phyloP scores from a whole-genome alignment of 2,113 vertebrate species.

The Mastomys coucha region DNA sequence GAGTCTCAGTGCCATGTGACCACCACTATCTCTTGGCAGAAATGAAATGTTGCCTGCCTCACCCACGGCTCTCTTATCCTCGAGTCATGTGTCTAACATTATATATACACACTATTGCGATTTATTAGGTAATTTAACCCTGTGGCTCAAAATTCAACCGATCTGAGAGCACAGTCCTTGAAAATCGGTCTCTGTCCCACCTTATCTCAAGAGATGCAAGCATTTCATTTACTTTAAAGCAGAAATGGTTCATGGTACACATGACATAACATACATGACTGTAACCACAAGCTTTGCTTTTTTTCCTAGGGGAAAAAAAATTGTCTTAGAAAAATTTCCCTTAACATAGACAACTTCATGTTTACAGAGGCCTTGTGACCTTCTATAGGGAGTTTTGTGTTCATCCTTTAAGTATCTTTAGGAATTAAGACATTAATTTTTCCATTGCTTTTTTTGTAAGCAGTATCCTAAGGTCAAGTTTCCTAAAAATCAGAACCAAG shows the following conservation, averaged over 20 bases:
- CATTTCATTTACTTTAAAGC: background rate
- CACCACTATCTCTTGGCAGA: background rate
- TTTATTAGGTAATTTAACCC: too few relatives aligned
- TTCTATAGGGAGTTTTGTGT: background rate
- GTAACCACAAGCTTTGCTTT: background rate
- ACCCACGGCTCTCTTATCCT: background rate
- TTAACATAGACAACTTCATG: background rate
- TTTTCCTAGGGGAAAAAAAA: background rate
- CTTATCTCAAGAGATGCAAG: background rate
- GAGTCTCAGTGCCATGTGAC: background rate
- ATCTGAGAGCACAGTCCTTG: background rate
- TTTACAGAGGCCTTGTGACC: background rate
- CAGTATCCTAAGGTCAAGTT: background rate
- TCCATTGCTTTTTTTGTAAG: background rate
- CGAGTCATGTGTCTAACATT: background rate
- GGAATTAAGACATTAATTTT: conserved; percentile 47
- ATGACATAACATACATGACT: background rate
- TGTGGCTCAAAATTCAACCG: background rate
- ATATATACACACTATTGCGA: too few relatives aligned
- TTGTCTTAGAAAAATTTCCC: background rate
- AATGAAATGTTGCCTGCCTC: background rate
- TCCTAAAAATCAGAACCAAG: conserved; percentile 9
- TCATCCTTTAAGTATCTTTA: conserved; percentile 31
- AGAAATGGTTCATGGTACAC: background rate
- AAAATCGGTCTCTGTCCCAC: background rate